Evolutionary conservation across 1,140 invertebrate species (phyloP).

Genomic region (Scaptomyza hsui): DNA sequence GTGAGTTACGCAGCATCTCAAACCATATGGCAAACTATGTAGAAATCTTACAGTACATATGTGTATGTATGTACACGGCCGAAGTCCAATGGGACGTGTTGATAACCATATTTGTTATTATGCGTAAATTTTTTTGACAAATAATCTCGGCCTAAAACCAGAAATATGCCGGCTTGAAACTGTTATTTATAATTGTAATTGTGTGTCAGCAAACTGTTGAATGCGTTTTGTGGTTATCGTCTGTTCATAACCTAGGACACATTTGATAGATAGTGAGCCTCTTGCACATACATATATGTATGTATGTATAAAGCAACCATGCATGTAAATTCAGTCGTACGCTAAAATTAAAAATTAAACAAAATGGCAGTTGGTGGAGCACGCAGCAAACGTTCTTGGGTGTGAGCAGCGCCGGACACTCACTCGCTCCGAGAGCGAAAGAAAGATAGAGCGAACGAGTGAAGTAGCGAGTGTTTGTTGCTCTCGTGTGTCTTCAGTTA

Average conservation of each 20-base stretch:
- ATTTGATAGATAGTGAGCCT: constrained; percentile 16
- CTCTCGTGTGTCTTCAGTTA: constrained; percentile 44
- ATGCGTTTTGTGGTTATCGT: constrained; percentile 4
- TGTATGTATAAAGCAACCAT: constrained; percentile 31
- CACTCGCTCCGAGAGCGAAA: constrained; percentile 29
- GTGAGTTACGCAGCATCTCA: constrained; percentile 40
- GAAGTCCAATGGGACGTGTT: constrained; percentile 51
- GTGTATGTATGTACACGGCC: constrained; percentile 36
- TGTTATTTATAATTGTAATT: neutral
- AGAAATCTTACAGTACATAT: constrained; percentile 8
- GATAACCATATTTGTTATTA: constrained; percentile 54
- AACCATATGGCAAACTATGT: constrained; percentile 47
- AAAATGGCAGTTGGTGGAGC: constrained; percentile 59
- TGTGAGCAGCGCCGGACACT: constrained; percentile 54
- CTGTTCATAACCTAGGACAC: constrained; percentile 31
- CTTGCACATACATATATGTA: constrained; percentile 27
- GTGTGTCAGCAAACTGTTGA: constrained; percentile 18
- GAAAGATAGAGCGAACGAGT: constrained; percentile 37
- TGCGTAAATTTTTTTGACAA: constrained; percentile 25
- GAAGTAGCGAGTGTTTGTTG: constrained; percentile 50
- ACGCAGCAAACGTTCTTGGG: constrained; percentile 51
- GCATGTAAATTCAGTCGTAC: constrained; percentile 48
- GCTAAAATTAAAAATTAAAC: constrained; percentile 59
- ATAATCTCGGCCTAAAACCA: constrained; percentile 3
- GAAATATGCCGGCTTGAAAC: constrained; percentile 26